These are phyloP conservation scores for Drosophila mojavensis DNA, from an alignment of 1,140 invertebrate species.

Conservation along the genomic window DNA sequence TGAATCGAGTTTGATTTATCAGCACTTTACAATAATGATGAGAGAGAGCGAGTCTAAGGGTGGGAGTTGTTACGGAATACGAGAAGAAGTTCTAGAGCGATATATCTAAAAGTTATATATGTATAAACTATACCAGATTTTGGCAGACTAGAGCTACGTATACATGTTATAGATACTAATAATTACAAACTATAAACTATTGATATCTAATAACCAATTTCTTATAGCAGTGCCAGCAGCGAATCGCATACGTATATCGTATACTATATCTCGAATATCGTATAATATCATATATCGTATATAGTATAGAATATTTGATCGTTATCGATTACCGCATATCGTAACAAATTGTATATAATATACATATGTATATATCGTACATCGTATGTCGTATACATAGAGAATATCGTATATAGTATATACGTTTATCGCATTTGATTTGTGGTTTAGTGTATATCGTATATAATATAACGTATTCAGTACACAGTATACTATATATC, in stretches of 20 bases:
- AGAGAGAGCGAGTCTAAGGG: constrained; percentile 29
- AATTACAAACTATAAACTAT: constrained; percentile 17
- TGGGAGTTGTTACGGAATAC: constrained; percentile 2
- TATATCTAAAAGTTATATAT: constrained; percentile 16
- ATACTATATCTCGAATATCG: no score
- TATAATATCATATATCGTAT: no score
- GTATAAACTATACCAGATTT: constrained; percentile 1
- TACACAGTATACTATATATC: no score
- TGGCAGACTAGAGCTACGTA: constrained; percentile 4
- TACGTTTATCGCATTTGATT: no score
- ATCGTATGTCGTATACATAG: no score
- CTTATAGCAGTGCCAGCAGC: constrained; percentile 4
- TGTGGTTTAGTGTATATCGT: no score
- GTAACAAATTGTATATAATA: no score
- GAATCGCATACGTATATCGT: neutral
- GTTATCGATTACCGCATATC: no score
- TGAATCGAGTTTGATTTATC: constrained; percentile 27
- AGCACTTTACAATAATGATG: constrained; percentile 25
- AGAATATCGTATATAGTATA: no score
- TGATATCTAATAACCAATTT: neutral
- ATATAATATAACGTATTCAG: no score
- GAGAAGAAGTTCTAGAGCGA: constrained; percentile 16
- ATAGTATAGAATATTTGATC: no score
- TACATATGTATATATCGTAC: no score
- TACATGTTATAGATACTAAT: constrained; percentile 1